Base-by-base conservation (phyloP, 2,797 vertebrate species). In the Apogon talboti region DNA sequence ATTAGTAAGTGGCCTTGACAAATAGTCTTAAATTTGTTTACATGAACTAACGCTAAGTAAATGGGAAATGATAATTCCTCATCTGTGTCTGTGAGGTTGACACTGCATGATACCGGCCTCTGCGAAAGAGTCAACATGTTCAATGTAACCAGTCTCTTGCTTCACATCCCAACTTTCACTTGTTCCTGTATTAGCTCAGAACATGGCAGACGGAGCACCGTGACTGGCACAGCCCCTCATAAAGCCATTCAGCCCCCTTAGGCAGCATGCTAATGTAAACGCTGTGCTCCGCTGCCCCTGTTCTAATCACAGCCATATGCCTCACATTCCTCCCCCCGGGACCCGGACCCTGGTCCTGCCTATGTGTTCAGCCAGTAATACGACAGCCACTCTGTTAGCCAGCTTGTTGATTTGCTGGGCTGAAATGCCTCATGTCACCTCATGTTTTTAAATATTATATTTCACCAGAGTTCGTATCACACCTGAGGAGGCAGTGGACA, bases 241-340 rank as follows among this genome's bases (percentile, higher is more conserved):
- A 81, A 75, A 82, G 71, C 50, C 69, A 62, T 70, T 47, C 71
- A 53, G 71, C 72, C 78, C 85, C 85, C 76, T 74, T 45, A 80
- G 87, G 79, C 87, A 55, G 72, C 70, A 61, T 45, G 76, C 75
- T 84, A 83, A 87, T 86, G 84, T 86, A 88, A 88, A 87, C 61
- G 59, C 68, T 58, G 83, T 50, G 77, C 85, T 82, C 76, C 7
- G 67, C 80, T 71, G 74, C 73, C 79, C 75, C 72, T 64, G 71
- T 82, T 82, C 80, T 90, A 91, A 91, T 90, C 85, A 79, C 70
- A 84, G 79, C 83, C 88, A 91, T 85, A 88, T 92, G 88, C 77
- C 77, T 64, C 14, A 48, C 80, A 83, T 87, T 84, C 81, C 64
- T 57, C 48, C 55, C 60, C 72, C 51, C 42, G 33, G 72, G 82